Conservation (phyloP, 2,888 invertebrate species). For the Heterodera filipjevi region DNA sequence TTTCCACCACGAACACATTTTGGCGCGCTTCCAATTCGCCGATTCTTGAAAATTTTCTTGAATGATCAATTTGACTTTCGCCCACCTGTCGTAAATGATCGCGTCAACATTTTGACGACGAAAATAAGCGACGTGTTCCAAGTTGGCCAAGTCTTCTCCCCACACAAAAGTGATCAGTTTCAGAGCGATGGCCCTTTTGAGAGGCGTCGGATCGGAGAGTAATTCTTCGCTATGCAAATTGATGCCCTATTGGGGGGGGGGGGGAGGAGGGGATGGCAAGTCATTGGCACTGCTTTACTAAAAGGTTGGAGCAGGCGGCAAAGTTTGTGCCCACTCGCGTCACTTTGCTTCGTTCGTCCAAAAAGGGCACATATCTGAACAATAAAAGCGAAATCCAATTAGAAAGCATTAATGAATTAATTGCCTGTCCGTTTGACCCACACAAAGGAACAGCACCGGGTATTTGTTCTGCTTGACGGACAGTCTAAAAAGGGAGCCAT, state of each 20-base stretch:
- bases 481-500: slow-evolving; percentile 69
- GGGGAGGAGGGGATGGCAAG: background rate
- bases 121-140: slow-evolving; percentile 79
- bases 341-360: slow-evolving; percentile 42
- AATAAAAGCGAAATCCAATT: background rate
- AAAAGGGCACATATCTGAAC: slow-evolving; percentile 70
- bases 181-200: slow-evolving; percentile 74
- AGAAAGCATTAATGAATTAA: background rate
- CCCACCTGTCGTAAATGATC: slow-evolving; percentile 86
- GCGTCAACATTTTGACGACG: slow-evolving; percentile 89
- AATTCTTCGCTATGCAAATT: slow-evolving; percentile 88
- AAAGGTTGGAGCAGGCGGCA: slow-evolving; percentile 54
- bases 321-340: slow-evolving; percentile 61
- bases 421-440: slow-evolving; percentile 72
- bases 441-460: slow-evolving; percentile 91
- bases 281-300: slow-evolving; percentile 38
- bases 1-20: slow-evolving; percentile 61
- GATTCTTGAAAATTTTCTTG: slow-evolving; percentile 49
- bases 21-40: slow-evolving; percentile 56
- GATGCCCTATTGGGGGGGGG: slow-evolving; percentile 71
- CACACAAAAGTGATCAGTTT: slow-evolving; percentile 87
- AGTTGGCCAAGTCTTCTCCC: slow-evolving; percentile 79
- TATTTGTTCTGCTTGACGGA: slow-evolving; percentile 92
- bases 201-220: slow-evolving; percentile 75
- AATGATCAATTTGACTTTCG: background rate